Evolutionary conservation across 2,888 invertebrate species (phyloP).

Genomic region (Gandaritis pyraliata): DNA sequence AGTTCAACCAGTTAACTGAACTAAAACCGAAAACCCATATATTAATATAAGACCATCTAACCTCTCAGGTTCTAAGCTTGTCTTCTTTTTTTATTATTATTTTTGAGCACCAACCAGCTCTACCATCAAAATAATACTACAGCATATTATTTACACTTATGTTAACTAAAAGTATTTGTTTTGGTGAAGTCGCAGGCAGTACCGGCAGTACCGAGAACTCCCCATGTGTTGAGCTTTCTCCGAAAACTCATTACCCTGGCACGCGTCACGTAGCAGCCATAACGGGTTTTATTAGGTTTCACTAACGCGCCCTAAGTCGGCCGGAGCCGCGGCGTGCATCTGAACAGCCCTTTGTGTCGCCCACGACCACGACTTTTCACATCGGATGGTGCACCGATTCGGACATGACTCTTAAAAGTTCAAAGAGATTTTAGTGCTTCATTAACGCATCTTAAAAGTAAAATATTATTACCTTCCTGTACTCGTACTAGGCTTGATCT

Average conservation of each 20-base stretch:
- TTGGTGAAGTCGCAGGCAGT: constrained; percentile 36
- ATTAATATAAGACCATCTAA: too few species aligned
- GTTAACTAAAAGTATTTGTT: constrained; percentile 11
- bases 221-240: constrained; percentile 69
- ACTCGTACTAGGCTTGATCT: too few species aligned
- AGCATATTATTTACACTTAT: too few species aligned
- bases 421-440: constrained; percentile 21
- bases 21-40: too few species aligned
- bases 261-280: constrained; percentile 79
- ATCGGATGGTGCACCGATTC: constrained; percentile 40
- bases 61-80: too few species aligned
- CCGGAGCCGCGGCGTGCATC: constrained; percentile 49
- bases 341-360: constrained; percentile 58
- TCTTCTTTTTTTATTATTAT: too few species aligned
- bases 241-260: constrained; percentile 79
- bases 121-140: too few species aligned
- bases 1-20: too few species aligned
- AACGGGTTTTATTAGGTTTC: constrained; percentile 82
- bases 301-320: constrained; percentile 63
- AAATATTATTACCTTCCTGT: too few species aligned
- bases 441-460: constrained; percentile 1
- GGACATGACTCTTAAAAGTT: constrained; percentile 27
- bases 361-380: constrained; percentile 45
- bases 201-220: constrained; percentile 55
- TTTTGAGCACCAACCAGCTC: too few species aligned